Evolutionary conservation across 2,797 vertebrate species (phyloP).

Genomic region (Prunella strophiata): DNA sequence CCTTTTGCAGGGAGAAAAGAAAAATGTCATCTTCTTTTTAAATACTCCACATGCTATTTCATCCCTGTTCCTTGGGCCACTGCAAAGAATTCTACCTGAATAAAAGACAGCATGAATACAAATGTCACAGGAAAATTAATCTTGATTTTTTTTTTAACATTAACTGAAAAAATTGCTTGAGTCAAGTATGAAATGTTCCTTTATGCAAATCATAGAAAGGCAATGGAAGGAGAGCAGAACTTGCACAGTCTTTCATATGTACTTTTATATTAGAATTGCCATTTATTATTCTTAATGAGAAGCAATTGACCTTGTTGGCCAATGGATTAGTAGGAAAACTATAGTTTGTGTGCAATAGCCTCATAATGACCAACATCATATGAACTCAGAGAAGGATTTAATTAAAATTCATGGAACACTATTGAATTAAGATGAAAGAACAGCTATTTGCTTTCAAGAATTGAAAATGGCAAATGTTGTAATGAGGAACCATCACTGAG

Average conservation of each 20-base stretch:
- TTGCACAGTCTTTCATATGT: not conserved
- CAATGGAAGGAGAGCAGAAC: not conserved
- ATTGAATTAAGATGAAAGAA: slow-evolving; percentile 19
- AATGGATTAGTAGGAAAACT: not conserved
- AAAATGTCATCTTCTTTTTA: not conserved
- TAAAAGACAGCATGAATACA: not conserved
- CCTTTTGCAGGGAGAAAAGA: not conserved
- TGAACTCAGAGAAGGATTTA: not conserved
- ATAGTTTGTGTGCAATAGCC: not conserved
- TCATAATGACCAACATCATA: not conserved
- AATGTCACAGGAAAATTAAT: not conserved
- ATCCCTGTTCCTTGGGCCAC: not conserved
- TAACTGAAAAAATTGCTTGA: not conserved
- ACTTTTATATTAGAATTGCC: not conserved
- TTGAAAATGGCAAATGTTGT: not conserved
- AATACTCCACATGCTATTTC: not conserved
- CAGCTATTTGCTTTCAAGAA: not conserved
- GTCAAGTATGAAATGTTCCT: not conserved
- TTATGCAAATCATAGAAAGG: not conserved
- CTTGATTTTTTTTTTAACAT: not conserved
- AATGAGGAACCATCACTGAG: not conserved
- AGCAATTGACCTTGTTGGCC: not conserved
- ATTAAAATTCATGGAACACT: slow-evolving; percentile 4
- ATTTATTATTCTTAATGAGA: not conserved
- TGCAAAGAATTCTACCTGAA: not conserved